Conservation (phyloP, 2,888 invertebrate species). For the Meiosimyza decipiens region DNA sequence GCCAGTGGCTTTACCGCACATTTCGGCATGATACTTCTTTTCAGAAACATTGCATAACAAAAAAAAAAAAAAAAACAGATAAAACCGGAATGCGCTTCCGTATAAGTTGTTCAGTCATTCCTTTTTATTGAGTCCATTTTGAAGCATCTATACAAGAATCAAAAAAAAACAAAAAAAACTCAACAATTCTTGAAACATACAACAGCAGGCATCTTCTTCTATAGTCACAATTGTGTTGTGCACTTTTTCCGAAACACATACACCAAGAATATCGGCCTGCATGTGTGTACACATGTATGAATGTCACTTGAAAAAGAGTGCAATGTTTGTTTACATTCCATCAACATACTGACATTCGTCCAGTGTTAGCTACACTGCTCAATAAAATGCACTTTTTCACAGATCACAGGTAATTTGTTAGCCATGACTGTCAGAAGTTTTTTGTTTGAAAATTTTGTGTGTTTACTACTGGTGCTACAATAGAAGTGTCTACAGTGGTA, state of each 20-base stretch:
- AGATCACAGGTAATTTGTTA: constrained; percentile 59
- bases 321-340: background rate
- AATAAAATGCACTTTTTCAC: constrained; percentile 46
- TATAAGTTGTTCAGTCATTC: constrained; percentile 9
- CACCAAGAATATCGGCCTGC: too few relatives aligned
- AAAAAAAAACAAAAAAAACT: background rate
- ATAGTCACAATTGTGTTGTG: background rate
- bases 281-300: too few relatives aligned
- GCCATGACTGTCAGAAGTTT: constrained; percentile 48
- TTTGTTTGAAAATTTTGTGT: background rate
- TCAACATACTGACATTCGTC: background rate
- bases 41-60: background rate
- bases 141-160: background rate
- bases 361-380: background rate
- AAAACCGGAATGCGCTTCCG: background rate
- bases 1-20: background rate
- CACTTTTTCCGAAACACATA: background rate
- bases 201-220: background rate
- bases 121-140: constrained; percentile 2
- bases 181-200: constrained; percentile 1
- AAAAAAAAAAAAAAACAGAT: background rate
- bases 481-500: background rate
- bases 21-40: background rate
- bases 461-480: background rate
- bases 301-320: constrained; percentile 2